These are phyloP conservation scores for Liparis tanakae DNA, from an alignment of 2,797 vertebrate genomes.

Conservation along the genomic window DNA sequence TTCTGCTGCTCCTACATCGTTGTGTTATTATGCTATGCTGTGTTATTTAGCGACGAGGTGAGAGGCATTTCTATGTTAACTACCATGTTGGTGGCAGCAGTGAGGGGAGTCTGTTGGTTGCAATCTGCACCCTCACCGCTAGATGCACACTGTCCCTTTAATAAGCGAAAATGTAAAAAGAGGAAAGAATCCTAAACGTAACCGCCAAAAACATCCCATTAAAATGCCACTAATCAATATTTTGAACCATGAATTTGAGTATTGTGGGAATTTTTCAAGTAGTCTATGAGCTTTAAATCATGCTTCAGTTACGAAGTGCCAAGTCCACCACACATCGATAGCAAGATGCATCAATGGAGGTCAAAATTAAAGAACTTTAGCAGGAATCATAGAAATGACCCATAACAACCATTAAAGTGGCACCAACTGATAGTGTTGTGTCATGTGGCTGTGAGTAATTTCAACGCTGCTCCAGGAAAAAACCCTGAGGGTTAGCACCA, in stretches of 20 bases:
- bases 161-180: not conserved
- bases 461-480: not conserved
- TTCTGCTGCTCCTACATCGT: not conserved
- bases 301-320: not conserved
- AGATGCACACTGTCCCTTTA: no score
- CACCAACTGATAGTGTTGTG: not conserved
- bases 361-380: not conserved
- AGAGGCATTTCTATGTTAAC: no score
- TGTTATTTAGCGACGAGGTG: no score
- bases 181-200: constrained; percentile 1
- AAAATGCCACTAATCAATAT: not conserved
- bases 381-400: constrained; percentile 2
- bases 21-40: no score
- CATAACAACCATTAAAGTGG: not conserved
- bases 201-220: constrained; percentile 1
- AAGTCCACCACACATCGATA: not conserved
- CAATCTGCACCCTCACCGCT: no score
- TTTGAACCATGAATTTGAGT: not conserved
- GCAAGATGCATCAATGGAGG: not conserved
- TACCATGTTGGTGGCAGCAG: no score
- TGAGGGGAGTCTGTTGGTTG: no score
- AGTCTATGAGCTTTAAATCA: not conserved
- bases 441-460: not conserved
- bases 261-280: not conserved
- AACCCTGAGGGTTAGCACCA: no score